phyloP scores from a whole-genome alignment of 2,797 vertebrate genomes.

The Enoplosus armatus region DNA sequence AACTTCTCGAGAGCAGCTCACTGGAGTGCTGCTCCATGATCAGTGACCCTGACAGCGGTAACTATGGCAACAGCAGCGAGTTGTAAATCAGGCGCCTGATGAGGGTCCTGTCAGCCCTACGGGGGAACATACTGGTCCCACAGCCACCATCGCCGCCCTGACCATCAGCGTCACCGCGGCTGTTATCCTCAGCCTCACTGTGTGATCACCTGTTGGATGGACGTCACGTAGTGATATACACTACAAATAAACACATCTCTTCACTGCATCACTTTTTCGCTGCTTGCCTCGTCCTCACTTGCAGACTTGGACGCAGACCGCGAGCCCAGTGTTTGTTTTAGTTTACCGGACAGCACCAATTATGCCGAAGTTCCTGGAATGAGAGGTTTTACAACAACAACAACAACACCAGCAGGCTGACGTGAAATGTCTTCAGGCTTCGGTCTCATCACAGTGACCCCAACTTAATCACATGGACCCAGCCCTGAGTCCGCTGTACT shows the following conservation, averaged over 20 bases:
- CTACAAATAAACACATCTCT: background rate
- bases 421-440: background rate
- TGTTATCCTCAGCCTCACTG: background rate
- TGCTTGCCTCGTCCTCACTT: background rate
- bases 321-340: background rate
- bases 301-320: slow-evolving; percentile 7
- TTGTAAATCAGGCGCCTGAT: slow-evolving; percentile 32
- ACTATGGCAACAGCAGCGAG: slow-evolving; percentile 6
- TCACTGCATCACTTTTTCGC: background rate
- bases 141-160: background rate
- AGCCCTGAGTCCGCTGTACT: background rate
- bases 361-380: slow-evolving; percentile 18
- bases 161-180: background rate
- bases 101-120: background rate
- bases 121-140: background rate
- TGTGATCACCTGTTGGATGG: background rate
- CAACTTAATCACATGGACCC: background rate
- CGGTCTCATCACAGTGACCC: background rate
- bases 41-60: too few relatives aligned
- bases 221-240: background rate
- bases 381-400: background rate
- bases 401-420: background rate
- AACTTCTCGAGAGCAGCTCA: slow-evolving; percentile 7
- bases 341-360: slow-evolving; percentile 11
- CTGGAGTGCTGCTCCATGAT: slow-evolving; percentile 15